Evolutionary conservation across 2,888 invertebrate species (phyloP).

Genomic region (Erynnis tages): DNA sequence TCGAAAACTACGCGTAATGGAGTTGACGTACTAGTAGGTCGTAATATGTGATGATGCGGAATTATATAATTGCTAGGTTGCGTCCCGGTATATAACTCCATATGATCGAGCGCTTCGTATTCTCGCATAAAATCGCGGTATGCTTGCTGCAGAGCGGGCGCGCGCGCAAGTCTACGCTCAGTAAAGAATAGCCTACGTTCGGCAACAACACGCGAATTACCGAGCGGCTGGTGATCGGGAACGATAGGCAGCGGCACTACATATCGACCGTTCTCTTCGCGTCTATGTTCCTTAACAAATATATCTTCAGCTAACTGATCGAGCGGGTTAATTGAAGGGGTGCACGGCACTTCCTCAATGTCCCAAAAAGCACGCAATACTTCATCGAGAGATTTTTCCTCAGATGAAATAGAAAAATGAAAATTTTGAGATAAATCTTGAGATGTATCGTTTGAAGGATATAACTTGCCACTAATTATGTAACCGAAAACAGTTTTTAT

Average conservation of each 20-base stretch:
- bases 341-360: slow-evolving; percentile 17
- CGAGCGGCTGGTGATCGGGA: slow-evolving; percentile 5
- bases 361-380: slow-evolving; percentile 26
- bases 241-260: slow-evolving; percentile 3
- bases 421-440: too few species aligned
- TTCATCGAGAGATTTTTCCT: not conserved
- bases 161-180: slow-evolving; percentile 3
- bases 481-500: slow-evolving; percentile 1
- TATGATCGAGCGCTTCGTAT: slow-evolving; percentile 26
- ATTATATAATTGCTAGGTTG: slow-evolving; percentile 20
- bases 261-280: slow-evolving; percentile 22
- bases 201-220: slow-evolving; percentile 18
- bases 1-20: slow-evolving; percentile 20
- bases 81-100: slow-evolving; percentile 3
- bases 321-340: not conserved
- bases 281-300: slow-evolving; percentile 11
- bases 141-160: not conserved
- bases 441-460: too few species aligned
- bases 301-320: slow-evolving; percentile 24
- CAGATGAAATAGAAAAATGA: too few species aligned
- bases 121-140: slow-evolving; percentile 24
- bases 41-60: slow-evolving; percentile 23
- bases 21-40: slow-evolving; percentile 22
- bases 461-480: slow-evolving; percentile 3
- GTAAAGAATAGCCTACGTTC: slow-evolving; percentile 1